Evolutionary conservation across 2,888 invertebrate species (phyloP).

Genomic region (Epinotia nisella): DNA sequence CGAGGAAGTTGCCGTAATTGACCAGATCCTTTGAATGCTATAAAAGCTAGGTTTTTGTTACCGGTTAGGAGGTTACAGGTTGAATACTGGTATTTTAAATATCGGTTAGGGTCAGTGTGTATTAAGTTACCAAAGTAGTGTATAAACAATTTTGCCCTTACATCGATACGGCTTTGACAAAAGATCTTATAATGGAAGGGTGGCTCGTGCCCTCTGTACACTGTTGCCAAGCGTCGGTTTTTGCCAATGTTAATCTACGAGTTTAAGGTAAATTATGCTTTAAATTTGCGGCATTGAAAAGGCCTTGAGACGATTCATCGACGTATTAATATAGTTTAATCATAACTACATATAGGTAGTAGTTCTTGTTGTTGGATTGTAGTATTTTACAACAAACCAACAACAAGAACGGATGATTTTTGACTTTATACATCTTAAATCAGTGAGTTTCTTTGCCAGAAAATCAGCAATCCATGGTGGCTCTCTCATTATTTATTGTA

Average conservation of each 20-base stretch:
- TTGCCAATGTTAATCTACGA: constrained; percentile 2
- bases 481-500: too few relatives aligned
- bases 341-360: too few relatives aligned
- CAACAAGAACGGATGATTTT: too few relatives aligned
- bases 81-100: neutral
- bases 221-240: constrained; percentile 18
- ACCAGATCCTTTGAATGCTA: too few relatives aligned
- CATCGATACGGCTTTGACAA: constrained; percentile 27
- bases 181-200: constrained; percentile 9
- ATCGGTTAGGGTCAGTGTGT: neutral
- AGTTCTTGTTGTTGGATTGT: too few relatives aligned
- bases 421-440: neutral
- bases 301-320: neutral
- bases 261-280: constrained; percentile 2
- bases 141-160: constrained; percentile 4
- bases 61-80: neutral
- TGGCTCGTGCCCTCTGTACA: constrained; percentile 2
- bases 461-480: neutral
- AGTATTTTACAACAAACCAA: constrained; percentile 1
- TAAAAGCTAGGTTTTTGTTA: neutral
- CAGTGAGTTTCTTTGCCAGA: neutral
- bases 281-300: constrained; percentile 6
- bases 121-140: neutral
- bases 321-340: neutral
- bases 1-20: too few relatives aligned